Evolutionary conservation across 2,113 vertebrate species (phyloP), one percentile per base, ranked within the genome.

Genomic region (Pionites leucogaster): DNA sequence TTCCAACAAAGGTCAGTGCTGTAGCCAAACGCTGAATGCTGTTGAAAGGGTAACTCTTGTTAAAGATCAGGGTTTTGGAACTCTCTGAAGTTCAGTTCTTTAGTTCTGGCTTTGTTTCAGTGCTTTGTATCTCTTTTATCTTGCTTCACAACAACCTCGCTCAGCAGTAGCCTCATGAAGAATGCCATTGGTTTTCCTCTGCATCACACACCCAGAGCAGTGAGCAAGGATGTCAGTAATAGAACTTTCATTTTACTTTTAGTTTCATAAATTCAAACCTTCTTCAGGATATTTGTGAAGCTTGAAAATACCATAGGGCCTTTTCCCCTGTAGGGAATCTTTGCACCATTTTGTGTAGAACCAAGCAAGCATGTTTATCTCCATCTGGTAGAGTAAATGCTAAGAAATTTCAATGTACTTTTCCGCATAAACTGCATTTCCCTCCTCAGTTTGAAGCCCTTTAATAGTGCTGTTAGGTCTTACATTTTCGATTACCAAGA

Each of bases 1-100:
- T 99, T 95, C 99, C 99, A 80, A 99, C 98, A 28, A 99, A 99
- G 99, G 99, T 99, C 98, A 98, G 99, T 97, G 86, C 91, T 82
- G 57, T 55, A 68, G 16, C 62, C 52, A 42, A 50, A 19, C n/a
- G 31, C 35, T n/a, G 41, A n/a, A 16, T 41, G 65, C 52, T 59
- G 44, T 33, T 91, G 59, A 24, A 67, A 69, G 53, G 47, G 16
- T 70, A 68, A 46, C 27, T 71, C 23, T 39, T 84, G 7, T 55
- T 71, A 68, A 82, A 80, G 37, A 57, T 55, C 35, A 47, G 42
- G 55, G 22, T 76, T 94, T 82, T 86, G 44, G 29, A 88, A 7
- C 39, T 76, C 81, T 67, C 2, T 49, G 25, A 3, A 23, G 4
- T 71, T 53, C 29, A 82, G 3, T 69, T 77, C 50, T 85, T 6